Evolutionary conservation across 2,113 vertebrate genomes (phyloP).

Genomic region (Semnornis frantzii): DNA sequence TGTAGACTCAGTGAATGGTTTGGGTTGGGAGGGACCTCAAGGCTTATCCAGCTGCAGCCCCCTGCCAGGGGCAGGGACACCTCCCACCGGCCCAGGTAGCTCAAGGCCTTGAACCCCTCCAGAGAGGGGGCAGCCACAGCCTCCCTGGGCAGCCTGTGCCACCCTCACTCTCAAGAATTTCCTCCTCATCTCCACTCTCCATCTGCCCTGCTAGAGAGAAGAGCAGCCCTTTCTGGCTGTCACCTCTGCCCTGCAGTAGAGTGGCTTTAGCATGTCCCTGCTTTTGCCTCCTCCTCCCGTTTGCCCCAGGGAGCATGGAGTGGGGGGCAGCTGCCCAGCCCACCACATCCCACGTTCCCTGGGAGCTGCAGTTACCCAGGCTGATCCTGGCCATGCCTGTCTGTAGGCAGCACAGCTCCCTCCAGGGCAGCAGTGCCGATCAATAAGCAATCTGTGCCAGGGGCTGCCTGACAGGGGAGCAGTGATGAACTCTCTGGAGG

Average conservation of each 20-base stretch:
- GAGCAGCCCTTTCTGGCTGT: not conserved
- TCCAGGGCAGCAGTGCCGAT: constrained; percentile 49
- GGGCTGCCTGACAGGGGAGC: constrained; percentile 35
- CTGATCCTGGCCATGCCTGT: fast-evolving
- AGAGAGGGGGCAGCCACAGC: no score
- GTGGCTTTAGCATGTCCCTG: not conserved
- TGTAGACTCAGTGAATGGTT: no score
- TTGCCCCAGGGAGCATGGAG: not conserved
- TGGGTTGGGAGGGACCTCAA: no score
- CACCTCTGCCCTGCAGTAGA: not conserved
- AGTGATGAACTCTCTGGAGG: constrained; percentile 73
- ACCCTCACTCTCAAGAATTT: no score
- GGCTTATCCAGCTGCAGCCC: no score
- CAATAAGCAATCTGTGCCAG: constrained; percentile 71
- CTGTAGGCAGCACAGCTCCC: not conserved
- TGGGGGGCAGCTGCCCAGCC: not conserved
- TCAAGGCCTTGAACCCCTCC: no score
- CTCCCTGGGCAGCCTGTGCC: no score
- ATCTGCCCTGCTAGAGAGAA: not conserved
- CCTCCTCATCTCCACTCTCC: no score
- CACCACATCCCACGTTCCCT: not conserved
- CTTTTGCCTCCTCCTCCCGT: not conserved
- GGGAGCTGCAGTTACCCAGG: not conserved
- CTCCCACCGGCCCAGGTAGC: no score
- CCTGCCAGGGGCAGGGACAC: no score